phyloP scores from a whole-genome alignment of 2,797 vertebrate genomes.

The Octomys mimax region DNA sequence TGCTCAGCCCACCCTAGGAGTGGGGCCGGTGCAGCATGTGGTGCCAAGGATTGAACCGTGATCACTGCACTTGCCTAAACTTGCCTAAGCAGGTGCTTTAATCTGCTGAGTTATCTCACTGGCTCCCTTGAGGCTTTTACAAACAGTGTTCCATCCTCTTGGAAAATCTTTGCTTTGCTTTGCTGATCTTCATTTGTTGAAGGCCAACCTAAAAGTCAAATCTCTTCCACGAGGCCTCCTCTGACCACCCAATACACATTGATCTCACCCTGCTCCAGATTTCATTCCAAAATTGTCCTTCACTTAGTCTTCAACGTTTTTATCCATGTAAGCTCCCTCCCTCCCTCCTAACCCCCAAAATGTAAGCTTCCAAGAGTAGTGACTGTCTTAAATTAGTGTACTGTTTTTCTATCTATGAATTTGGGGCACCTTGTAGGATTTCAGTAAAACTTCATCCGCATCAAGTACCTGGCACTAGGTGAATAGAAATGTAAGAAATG shows the following conservation, averaged over 20 bases:
- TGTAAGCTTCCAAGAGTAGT: not conserved
- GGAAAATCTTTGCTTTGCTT: not conserved
- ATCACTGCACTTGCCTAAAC: no score
- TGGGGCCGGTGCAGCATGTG: no score
- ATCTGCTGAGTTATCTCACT: no score
- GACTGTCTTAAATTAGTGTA: not conserved
- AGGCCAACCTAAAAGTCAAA: not conserved
- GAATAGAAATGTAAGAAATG: conserved; percentile 29
- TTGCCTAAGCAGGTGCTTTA: no score
- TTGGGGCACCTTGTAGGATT: not conserved
- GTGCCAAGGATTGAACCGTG: no score
- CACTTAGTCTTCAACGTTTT: not conserved
- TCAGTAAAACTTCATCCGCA: conserved; percentile 11
- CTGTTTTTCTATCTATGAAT: not conserved
- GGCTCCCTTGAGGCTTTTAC: not conserved
- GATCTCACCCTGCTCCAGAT: not conserved
- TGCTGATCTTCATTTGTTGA: not conserved
- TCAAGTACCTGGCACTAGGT: not conserved
- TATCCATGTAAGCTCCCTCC: not conserved
- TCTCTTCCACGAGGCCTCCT: not conserved
- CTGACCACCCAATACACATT: not conserved
- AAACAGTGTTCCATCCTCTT: not conserved
- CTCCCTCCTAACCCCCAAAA: not conserved
- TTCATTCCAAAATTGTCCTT: not conserved
- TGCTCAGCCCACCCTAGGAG: no score